Conservation (phyloP, 2,888 invertebrate species). For the Philonicus albiceps region DNA sequence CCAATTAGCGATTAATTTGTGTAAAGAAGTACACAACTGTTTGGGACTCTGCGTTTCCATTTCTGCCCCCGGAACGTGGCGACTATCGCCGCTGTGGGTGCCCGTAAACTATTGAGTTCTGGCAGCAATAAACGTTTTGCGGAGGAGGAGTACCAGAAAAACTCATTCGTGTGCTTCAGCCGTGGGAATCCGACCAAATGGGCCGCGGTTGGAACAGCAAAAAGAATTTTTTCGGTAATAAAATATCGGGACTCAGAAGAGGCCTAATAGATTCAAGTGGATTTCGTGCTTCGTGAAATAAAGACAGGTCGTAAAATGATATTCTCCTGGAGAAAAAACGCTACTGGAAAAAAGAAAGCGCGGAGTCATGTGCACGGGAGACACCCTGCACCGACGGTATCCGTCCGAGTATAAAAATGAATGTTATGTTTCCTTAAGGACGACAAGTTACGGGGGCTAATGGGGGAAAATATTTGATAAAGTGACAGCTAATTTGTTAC, state of each 20-base stretch:
- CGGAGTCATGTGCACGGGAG: not conserved
- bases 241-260: constrained; percentile 34
- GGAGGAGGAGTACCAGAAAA: not conserved
- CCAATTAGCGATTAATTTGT: constrained; percentile 47
- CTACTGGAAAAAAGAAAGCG: not conserved
- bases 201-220: constrained; percentile 4
- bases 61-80: not conserved
- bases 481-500: constrained; percentile 31
- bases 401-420: constrained; percentile 4
- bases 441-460: constrained; percentile 33
- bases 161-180: constrained; percentile 15
- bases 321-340: constrained; percentile 19
- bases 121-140: not conserved
- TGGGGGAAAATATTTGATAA: constrained; percentile 33
- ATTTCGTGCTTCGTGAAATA: constrained; percentile 28
- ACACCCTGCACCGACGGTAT: not conserved
- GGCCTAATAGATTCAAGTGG: constrained; percentile 42
- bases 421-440: constrained; percentile 24
- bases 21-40: constrained; percentile 36
- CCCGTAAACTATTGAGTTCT: not conserved
- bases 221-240: constrained; percentile 36
- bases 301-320: constrained; percentile 41
- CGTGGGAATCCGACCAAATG: constrained; percentile 31
- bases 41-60: not conserved
- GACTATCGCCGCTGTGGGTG: not conserved